Evolutionary conservation across 2,888 invertebrate species (phyloP).

Genomic region (Synanthedon formicaeformis): DNA sequence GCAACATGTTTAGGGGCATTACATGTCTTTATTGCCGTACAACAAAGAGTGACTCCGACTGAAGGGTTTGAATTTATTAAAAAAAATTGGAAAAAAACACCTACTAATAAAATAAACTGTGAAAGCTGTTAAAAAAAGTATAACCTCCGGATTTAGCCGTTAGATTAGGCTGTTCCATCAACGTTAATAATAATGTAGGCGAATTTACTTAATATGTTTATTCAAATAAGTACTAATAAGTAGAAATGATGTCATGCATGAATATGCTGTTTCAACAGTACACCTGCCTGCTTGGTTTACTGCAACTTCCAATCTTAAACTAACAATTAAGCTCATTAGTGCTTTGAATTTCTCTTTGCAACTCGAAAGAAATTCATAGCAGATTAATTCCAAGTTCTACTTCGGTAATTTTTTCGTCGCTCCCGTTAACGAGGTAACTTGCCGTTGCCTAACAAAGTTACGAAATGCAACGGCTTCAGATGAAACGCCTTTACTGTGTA

Average conservation of each 20-base stretch:
- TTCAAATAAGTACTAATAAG: no score
- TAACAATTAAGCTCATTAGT: constrained; percentile 58
- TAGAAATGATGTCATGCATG: no score
- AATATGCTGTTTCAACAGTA: constrained; percentile 13
- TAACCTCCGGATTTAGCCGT: no score
- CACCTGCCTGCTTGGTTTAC: constrained; percentile 31
- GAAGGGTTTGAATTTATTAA: constrained; percentile 10
- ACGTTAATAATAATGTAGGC: no score
- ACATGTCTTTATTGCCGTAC: constrained; percentile 44
- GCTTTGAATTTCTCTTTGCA: constrained; percentile 32
- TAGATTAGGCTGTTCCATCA: no score
- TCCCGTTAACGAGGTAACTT: constrained; percentile 57
- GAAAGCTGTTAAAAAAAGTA: no score
- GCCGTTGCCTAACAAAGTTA: constrained; percentile 52
- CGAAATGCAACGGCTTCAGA: constrained; percentile 37
- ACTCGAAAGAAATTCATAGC: constrained; percentile 27
- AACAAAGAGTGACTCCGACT: constrained; percentile 21
- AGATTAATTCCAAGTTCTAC: constrained; percentile 50
- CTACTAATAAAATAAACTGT: neutral
- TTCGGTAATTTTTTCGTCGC: constrained; percentile 43
- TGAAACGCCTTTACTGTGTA: constrained; percentile 31
- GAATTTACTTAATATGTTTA: no score
- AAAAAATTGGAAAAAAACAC: neutral
- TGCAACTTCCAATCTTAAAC: constrained; percentile 19
- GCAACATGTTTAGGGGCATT: constrained; percentile 40